Evolutionary conservation across 1,140 invertebrate species (phyloP), one percentile per base, ranked within the genome.

Genomic region (Caerostris extrusa): DNA sequence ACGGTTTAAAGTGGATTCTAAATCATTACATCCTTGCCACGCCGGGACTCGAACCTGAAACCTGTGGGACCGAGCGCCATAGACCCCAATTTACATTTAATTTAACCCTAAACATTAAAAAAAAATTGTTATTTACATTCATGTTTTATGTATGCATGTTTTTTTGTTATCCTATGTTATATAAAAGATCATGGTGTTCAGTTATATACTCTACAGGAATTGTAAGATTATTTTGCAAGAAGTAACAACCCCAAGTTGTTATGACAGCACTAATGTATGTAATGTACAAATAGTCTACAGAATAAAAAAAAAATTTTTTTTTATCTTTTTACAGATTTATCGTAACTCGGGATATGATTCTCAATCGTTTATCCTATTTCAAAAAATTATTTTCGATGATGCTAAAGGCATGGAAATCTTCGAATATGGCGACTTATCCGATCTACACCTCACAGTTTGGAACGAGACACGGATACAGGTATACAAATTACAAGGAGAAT

Each of bases 371-470:
- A 57, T 5, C 7, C 57, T 94, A 5, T 94, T 91, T 50, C 89
- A 94, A 64, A 94, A 94, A 57, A 19, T 94, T 19, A 56, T 90
- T 55, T 94, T 94, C 58, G 90, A 94, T 17, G 69, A 94, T n/a
- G 34, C 90, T 0, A 77, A 60, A 17, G 67, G 64, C n/a, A 12
- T 94, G 5, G 93, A 94, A 34, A 19, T 64, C 3, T 94, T 94
- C 53, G 34, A 91, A 53, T 91, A 91, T 34, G 93, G 89, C 1
- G 81, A 85, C 12, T 19, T 90, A n/a, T 55, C 67, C 3, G 82
- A 94, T 3, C 81, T 94, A 0, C 67, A 91, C 57, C 17, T 94
- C 3, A 12, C 50, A 19, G 19, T 81, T 3, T 90, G 87, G 87
- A 94, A 90, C 7, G 88, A 90, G 50, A 90, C 88, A 5, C 6